Percentiles rank a stretch among this genome's conserved stretches.
Evolutionary conservation across 2,113 vertebrate genomes (phyloP).

Genomic region (Agapornis roseicollis): DNA sequence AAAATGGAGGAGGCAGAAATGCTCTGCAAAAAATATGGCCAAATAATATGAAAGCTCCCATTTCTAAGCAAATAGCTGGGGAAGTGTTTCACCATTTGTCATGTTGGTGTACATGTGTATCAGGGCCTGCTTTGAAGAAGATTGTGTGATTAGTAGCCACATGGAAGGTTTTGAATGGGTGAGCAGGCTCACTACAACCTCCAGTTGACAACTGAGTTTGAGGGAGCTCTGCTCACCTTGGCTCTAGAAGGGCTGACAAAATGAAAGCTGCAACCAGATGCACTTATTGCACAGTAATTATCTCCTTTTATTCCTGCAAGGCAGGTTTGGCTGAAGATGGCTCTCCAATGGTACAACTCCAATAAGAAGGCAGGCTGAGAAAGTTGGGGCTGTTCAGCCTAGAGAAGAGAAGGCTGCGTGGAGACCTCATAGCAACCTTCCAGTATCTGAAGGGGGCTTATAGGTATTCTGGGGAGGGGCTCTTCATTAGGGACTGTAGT

Average conservation of each 20-base stretch:
- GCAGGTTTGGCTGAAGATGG: background rate
- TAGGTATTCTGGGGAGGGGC: too few relatives aligned
- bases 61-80: background rate
- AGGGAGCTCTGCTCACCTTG: background rate
- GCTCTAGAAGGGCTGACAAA: background rate
- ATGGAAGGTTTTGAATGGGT: background rate
- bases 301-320: background rate
- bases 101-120: fast-evolving
- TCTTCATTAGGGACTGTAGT: too few relatives aligned
- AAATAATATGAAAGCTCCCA: background rate
- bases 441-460: too few relatives aligned
- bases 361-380: too few relatives aligned
- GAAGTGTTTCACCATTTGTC: background rate
- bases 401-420: too few relatives aligned
- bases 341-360: background rate
- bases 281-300: background rate
- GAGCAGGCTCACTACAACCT: background rate
- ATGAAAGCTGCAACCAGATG: background rate
- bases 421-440: too few relatives aligned
- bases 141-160: fast-evolving
- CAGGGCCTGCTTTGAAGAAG: background rate
- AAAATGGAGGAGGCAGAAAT: background rate
- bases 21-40: background rate
- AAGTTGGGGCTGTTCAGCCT: too few relatives aligned
- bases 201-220: background rate